Evolutionary conservation across 2,888 invertebrate genomes (phyloP).

Genomic region (Notocelia uddmanniana): DNA sequence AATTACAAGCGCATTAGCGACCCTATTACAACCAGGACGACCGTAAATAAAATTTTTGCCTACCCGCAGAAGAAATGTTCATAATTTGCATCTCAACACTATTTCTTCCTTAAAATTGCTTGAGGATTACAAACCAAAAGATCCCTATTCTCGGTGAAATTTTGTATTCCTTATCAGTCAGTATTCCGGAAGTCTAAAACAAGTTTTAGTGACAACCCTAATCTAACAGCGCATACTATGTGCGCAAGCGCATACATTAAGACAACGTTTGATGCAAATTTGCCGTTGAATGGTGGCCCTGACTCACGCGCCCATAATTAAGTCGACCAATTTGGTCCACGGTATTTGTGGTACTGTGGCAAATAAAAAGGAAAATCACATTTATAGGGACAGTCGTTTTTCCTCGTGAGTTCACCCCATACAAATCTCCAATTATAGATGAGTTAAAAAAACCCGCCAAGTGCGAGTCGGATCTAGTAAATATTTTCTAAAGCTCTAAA

Average conservation of each 20-base stretch:
- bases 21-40: too few species aligned
- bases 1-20: too few species aligned
- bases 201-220: constrained; percentile 19
- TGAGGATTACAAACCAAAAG: too few species aligned
- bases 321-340: constrained; percentile 22
- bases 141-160: too few species aligned
- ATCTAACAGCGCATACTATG: constrained; percentile 19
- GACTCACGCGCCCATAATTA: constrained; percentile 25
- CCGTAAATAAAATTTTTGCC: too few species aligned
- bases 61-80: too few species aligned
- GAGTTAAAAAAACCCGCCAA: too few species aligned
- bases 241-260: constrained; percentile 56
- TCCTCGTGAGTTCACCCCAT: background rate
- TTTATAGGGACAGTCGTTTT: background rate
- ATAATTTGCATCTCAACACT: background rate
- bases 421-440: too few species aligned
- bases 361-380: background rate
- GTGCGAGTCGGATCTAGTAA: too few species aligned
- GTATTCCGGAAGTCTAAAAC: background rate
- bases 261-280: constrained; percentile 64
- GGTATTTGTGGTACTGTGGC: background rate
- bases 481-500: background rate
- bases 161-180: background rate
- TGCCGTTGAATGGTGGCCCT: constrained; percentile 62
- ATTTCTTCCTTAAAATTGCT: too few species aligned